Base-by-base conservation (phyloP, 2,113 vertebrate species). In the Spea bombifrons region DNA sequence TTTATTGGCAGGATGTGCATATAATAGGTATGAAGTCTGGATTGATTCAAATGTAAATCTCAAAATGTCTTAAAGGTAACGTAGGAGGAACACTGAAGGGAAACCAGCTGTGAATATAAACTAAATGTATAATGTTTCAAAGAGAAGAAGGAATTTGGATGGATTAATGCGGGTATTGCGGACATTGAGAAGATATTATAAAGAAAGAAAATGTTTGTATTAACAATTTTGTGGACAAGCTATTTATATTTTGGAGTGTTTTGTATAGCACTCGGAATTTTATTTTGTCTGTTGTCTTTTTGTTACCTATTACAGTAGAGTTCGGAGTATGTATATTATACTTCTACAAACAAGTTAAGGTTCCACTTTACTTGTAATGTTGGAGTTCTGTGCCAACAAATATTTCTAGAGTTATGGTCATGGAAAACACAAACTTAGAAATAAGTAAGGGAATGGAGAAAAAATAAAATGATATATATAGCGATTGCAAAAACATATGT, bases 21-120 rank as follows among this genome's bases (percentile, higher is more conserved):
- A 46, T 69, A 61, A 77, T 77, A 70, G 75, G 16, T 64, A 64
- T 5, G 70, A 77, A 77, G 75, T 70, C 75, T 63, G n/a, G 46
- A 55, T 71, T 77, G 75, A 77, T 77, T 67, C 75, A 70, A 77
- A 70, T 77, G 75, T 77, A 77, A 77, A 77, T 77, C 75, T 77
- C 5, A 44, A 77, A 69, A 77, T 71, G 75, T 77, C 75, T 55
- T 77, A 49, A 70, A 77, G 75, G 75, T 77, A 77, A 77, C 44
- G 50, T 70, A 77, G 53, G 75, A 77, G 66, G 66, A 77, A 77
- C 75, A 43, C 30, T 69, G 66, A 61, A 70, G 55, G 46, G 13
- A 50, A 70, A 48, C 66, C 75, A 77, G 75, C 75, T 77, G 75
- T 77, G 66, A 77, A 77, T 77, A 77, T 67, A 77, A 77, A 70